Base-by-base conservation (phyloP, 2,888 invertebrate genomes). In the Calephelis perditalis region DNA sequence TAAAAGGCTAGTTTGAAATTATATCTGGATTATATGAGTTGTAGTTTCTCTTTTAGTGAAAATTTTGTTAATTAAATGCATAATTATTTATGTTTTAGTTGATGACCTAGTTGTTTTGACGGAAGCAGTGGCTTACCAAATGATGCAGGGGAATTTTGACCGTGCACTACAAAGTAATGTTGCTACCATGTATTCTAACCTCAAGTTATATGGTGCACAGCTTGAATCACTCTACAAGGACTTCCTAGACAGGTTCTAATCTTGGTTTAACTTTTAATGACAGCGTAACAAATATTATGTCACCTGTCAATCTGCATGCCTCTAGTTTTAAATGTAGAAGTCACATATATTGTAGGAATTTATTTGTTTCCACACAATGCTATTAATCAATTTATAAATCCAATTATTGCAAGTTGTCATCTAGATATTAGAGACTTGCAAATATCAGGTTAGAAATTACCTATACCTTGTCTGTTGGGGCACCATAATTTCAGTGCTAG, bases 221-320 rank as follows among this genome's bases (percentile, higher is more conserved):
- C 91, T 97, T 74, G 97, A 97, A 91, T 92, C 94, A 70, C 91
- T 95, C 67, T 96, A 95, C 75, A 96, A 96, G 89, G 96, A 96
- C 82, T 95, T 96, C 76, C 90, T 97, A 70, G 97, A 97, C 86
- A 92, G 94, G 85, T 90, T 62, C 67, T 85, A 94, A 49, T 46
- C 36, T 57, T 11, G 15, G 37, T 56, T 93, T 79, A 93, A 35
- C 93, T 71, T 79, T 93, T n/a, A 36, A 35, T 26, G 7, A 11
- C 7, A 57, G 10, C 44, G 11, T 11, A 12, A 44, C 8, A 40
- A 40, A 40, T 40, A 40, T 40, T 40, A 5, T 7, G 52, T 26
- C 12, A n/a, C 12, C 6, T 52, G 52, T 15, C 26, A 26, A 26
- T 26, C 26, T 26, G 26, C 26, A 26, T 26, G 26, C 26, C 26